Conservation (phyloP, 2,888 invertebrate species). For the Abrostola tripartita region DNA sequence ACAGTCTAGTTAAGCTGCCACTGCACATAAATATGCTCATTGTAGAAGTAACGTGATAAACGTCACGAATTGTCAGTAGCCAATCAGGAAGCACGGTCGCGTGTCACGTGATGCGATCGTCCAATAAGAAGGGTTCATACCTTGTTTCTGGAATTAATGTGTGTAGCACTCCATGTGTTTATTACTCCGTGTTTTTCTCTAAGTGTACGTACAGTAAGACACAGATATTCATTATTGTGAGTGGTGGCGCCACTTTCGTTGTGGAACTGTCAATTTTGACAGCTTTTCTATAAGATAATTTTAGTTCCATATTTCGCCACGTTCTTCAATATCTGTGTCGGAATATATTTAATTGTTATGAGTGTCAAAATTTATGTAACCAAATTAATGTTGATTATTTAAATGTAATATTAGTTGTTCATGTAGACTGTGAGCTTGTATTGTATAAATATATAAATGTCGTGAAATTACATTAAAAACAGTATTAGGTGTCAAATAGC, state of each 20-base stretch:
- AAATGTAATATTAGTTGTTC: neutral
- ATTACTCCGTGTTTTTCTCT: neutral
- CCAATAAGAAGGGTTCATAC: neutral
- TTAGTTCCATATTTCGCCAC: neutral
- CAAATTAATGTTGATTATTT: neutral
- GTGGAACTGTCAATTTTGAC: no score
- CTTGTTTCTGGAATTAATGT: neutral
- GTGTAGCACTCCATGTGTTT: neutral
- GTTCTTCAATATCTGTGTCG: neutral
- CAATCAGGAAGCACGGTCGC: slow-evolving; percentile 11
- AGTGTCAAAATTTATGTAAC: slow-evolving; percentile 1
- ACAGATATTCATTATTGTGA: no score
- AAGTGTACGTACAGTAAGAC: no score
- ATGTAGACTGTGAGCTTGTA: neutral
- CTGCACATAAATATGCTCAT: neutral
- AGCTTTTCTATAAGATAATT: no score
- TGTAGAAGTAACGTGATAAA: slow-evolving; percentile 25
- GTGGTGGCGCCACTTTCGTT: no score
- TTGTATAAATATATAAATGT: slow-evolving; percentile 3
- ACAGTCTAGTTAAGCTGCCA: slow-evolving; percentile 32
- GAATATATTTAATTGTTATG: neutral
- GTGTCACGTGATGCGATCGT: neutral
- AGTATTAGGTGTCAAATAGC: neutral
- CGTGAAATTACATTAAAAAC: neutral
- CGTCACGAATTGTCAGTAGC: slow-evolving; percentile 1